Conservation (phyloP, 2,888 invertebrate genomes). For the Fissipunctia ypsillon region DNA sequence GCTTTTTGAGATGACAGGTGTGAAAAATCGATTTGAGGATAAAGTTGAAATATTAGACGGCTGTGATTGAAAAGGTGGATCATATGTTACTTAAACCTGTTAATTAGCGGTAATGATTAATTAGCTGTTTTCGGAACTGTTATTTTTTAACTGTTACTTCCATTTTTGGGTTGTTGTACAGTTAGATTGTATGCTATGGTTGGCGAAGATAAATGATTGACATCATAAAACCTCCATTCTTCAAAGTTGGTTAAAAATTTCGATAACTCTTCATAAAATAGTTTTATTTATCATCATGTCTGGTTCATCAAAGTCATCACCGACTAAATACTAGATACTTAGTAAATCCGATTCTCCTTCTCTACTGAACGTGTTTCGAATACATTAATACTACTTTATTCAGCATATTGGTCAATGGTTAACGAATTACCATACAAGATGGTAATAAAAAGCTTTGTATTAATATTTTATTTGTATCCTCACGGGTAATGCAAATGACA, state of each 20-base stretch:
- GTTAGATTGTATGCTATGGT: constrained; percentile 9
- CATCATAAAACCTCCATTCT: not conserved
- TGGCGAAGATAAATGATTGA: not conserved
- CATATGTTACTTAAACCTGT: constrained; percentile 39
- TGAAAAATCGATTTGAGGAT: constrained; percentile 57
- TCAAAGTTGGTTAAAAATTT: not conserved
- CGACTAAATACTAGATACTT: constrained; percentile 4
- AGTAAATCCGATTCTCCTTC: constrained; percentile 32
- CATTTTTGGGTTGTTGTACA: not conserved
- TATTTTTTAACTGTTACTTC: constrained; percentile 38
- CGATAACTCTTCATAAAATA: not conserved
- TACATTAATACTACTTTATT: constrained; percentile 22
- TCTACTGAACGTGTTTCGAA: constrained; percentile 38
- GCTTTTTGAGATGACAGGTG: constrained; percentile 69
- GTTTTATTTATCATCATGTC: not conserved
- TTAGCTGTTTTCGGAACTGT: constrained; percentile 38
- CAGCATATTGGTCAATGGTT: constrained; percentile 54
- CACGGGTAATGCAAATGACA: constrained; percentile 47
- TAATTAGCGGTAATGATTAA: constrained; percentile 65
- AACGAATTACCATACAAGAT: constrained; percentile 47
- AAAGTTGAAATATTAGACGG: constrained; percentile 32
- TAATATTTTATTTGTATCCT: constrained; percentile 40
- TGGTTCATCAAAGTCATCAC: constrained; percentile 19
- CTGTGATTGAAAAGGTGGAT: constrained; percentile 44
- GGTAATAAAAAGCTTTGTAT: constrained; percentile 44